These are phyloP conservation scores for Nyctereutes procyonoides DNA, from an alignment of 2,113 vertebrate genomes.

Conservation along the genomic window DNA sequence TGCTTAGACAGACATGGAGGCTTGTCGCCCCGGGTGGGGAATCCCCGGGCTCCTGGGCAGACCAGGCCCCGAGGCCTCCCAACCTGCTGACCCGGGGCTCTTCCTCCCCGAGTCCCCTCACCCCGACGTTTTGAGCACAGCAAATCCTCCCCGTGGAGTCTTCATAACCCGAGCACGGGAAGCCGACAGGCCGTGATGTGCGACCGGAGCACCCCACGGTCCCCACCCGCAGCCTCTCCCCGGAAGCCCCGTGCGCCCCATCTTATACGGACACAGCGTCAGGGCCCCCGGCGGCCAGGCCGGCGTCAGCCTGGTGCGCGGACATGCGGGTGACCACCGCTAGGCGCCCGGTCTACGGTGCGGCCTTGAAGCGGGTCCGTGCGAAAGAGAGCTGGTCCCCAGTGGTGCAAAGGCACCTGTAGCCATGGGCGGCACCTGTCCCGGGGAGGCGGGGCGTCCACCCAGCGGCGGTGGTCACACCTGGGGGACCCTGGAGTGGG, in stretches of 20 bases:
- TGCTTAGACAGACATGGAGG: background rate
- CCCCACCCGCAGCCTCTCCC: background rate
- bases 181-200: background rate
- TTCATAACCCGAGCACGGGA: background rate
- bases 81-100: background rate
- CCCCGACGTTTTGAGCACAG: background rate
- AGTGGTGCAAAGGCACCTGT: background rate
- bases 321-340: background rate
- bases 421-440: fast-evolving
- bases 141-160: background rate
- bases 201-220: background rate
- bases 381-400: background rate
- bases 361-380: background rate
- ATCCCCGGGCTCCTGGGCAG: background rate
- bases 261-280: background rate
- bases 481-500: background rate
- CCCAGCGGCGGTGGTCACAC: background rate
- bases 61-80: background rate
- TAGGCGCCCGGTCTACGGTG: background rate
- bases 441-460: background rate
- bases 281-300: background rate
- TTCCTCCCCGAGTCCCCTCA: background rate
- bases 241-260: background rate
- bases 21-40: background rate
- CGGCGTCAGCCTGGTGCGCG: background rate